A percentile compares a stretch with the other conserved stretches of the same genome.
Conservation (phyloP, 2,888 invertebrate genomes). For the Brachypalpus laphriformis region DNA sequence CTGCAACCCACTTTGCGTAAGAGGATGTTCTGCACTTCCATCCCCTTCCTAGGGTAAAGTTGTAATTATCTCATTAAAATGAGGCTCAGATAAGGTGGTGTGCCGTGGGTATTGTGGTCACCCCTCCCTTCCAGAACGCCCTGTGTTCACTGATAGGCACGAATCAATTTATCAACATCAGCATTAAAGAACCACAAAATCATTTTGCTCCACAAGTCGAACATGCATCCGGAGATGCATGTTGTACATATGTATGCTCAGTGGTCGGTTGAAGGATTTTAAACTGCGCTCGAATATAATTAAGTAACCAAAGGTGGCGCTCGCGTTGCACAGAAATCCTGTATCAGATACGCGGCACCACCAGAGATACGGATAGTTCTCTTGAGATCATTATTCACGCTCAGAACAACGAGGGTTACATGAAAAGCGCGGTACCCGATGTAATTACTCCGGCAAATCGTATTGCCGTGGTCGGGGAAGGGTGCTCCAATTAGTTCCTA, state of each 20-base stretch:
- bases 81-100: constrained; percentile 26
- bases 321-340: constrained; percentile 37
- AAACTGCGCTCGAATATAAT: constrained; percentile 51
- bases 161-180: constrained; percentile 66
- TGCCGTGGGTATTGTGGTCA: neutral
- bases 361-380: constrained; percentile 35
- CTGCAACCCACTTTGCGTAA: constrained; percentile 7
- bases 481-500: constrained; percentile 31
- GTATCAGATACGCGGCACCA: neutral
- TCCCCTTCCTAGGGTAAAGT: neutral
- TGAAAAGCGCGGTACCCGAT: constrained; percentile 36
- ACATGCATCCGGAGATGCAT: constrained; percentile 11
- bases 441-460: constrained; percentile 40
- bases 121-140: constrained; percentile 24
- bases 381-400: constrained; percentile 60
- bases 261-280: constrained; percentile 51
- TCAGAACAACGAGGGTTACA: constrained; percentile 17
- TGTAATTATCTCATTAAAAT: constrained; percentile 68
- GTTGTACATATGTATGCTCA: neutral
- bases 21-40: neutral
- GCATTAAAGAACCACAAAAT: constrained; percentile 63
- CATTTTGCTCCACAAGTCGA: constrained; percentile 48
- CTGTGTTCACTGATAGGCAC: too few species aligned
- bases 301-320: constrained; percentile 67
- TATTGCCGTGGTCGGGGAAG: constrained; percentile 2